Evolutionary conservation across 2,888 invertebrate species (phyloP).

Genomic region (Lithophane leautieri): DNA sequence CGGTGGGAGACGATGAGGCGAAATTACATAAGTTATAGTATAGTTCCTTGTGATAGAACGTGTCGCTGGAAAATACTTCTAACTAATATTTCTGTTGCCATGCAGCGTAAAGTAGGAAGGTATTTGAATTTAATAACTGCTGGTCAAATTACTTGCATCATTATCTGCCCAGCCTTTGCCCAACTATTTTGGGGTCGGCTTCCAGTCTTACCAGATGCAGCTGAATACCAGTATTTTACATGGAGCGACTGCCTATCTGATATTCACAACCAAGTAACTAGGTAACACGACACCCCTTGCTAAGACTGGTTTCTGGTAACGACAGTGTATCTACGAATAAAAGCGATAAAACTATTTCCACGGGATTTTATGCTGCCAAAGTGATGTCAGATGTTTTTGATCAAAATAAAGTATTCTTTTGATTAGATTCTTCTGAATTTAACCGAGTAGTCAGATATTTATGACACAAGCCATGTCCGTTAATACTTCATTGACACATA

Average conservation of each 20-base stretch:
- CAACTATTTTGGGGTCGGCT: neutral
- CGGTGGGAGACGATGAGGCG: slow-evolving; percentile 3
- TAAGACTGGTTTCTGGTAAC: neutral
- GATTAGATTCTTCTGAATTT: neutral
- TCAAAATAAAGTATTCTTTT: neutral
- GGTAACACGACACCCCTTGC: neutral
- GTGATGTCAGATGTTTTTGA: neutral
- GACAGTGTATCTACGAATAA: neutral
- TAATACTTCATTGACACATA: neutral
- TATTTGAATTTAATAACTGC: neutral
- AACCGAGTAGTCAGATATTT: neutral
- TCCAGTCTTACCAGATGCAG: neutral
- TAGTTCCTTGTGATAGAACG: neutral
- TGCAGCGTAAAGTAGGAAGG: neutral
- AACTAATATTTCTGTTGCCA: neutral
- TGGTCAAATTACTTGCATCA: neutral
- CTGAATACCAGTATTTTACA: neutral
- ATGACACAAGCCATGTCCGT: neutral
- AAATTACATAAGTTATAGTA: slow-evolving; percentile 34
- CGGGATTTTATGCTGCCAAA: neutral
- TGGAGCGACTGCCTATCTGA: neutral
- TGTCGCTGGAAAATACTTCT: neutral
- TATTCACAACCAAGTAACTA: neutral
- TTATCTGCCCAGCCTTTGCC: neutral
- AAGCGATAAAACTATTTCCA: neutral